Base-by-base conservation (phyloP, 2,888 invertebrate genomes). In the Hyalella azteca region DNA sequence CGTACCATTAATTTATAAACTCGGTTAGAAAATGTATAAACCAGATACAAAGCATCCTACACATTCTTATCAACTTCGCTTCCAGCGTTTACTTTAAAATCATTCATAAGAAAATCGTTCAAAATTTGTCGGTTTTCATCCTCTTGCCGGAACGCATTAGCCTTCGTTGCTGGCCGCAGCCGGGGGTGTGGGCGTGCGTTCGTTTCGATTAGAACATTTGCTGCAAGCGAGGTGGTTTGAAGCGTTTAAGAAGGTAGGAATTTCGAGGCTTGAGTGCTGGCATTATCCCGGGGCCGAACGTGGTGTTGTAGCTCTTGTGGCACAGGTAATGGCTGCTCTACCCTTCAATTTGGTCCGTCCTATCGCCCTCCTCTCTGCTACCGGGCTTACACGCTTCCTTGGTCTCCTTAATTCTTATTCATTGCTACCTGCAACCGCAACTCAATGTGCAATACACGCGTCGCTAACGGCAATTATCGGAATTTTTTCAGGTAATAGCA, bases 221-320 rank as follows among this genome's bases (percentile, higher is more conserved):
- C 22, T 22, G 54, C 54, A 54, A 22, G 54, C 29, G 22, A 22
- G 54, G 29, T 54, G 54, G 26, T 54, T 54, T 54, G 36, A 66
- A 45, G 45, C 15, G 66, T 29, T 66, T 66, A 29, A 22, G 66
- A 36, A 66, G 66, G 66, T 66, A 66, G 66, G 66, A 66, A 66
- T 66, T 66, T 66, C 36, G 66, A 36, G 66, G 66, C 66, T 66
- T 66, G 36, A 66, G 66, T 66, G 66, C 36, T 32, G 66, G 66
- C 36, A 66, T 66, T 66, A 66, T 66, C 66, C 66, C 66, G 66
- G 66, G 66, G 66, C 66, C 66, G 66, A 66, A 66, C 66, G 66
- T 66, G 66, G 66, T 66, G 66, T 66, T 66, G 66, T 66, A 66
- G 66, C 66, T 66, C 66, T 66, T 66, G 66, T 36, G 66, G 36